A percentile compares a stretch with the other conserved stretches of the same genome.
These are phyloP conservation scores for Pegoplata infirma DNA, from an alignment of 2,888 invertebrate species.

Conservation along the genomic window DNA sequence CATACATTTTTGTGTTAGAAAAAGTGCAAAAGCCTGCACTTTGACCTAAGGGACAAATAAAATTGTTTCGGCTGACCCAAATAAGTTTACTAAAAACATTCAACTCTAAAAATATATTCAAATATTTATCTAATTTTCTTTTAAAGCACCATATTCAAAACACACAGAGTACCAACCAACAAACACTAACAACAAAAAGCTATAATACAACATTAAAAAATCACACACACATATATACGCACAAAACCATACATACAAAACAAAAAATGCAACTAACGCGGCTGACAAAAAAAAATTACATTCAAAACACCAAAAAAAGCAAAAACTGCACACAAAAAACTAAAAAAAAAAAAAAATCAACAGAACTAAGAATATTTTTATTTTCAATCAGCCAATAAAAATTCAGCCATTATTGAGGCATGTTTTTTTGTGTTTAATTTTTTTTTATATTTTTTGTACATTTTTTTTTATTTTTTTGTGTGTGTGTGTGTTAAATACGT, in stretches of 20 bases:
- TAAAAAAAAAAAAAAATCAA: slow-evolving; percentile 64
- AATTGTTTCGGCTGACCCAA: too few relatives aligned
- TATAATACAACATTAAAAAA: slow-evolving; percentile 32
- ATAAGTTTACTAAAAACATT: too few relatives aligned
- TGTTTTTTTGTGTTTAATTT: slow-evolving; percentile 47
- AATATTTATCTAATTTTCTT: too few relatives aligned
- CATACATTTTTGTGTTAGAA: too few relatives aligned
- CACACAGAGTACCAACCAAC: not conserved
- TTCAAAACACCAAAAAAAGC: slow-evolving; percentile 66
- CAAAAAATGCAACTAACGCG: slow-evolving; percentile 58
- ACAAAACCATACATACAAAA: slow-evolving; percentile 53
- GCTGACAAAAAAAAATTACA: slow-evolving; percentile 65
- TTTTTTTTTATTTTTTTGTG: slow-evolving; percentile 21
- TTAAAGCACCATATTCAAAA: not conserved
- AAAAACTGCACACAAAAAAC: slow-evolving; percentile 43
- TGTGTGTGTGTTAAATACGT: slow-evolving; percentile 53
- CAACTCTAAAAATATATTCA: too few relatives aligned
- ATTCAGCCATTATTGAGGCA: slow-evolving; percentile 76
- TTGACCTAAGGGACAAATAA: too few relatives aligned
- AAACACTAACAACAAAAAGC: slow-evolving; percentile 12
- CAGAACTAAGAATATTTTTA: slow-evolving; percentile 71
- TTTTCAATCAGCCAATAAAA: slow-evolving; percentile 78
- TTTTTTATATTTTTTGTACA: slow-evolving; percentile 42
- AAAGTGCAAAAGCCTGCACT: too few relatives aligned
- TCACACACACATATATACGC: slow-evolving; percentile 54